Evolutionary conservation across 1,140 invertebrate genomes (phyloP).

Genomic region (Drosophila arizonae): DNA sequence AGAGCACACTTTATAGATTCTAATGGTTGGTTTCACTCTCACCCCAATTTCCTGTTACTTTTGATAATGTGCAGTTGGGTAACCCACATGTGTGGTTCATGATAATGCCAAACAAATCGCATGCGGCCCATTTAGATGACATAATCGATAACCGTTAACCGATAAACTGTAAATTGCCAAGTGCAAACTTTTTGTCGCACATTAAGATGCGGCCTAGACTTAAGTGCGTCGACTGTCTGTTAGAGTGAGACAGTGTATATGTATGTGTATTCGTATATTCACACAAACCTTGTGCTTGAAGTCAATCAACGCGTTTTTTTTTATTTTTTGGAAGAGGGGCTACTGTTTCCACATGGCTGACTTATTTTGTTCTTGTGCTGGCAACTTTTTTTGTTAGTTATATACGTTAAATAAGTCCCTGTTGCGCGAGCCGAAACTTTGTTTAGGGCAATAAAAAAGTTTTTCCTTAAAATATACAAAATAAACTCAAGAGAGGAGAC

Average conservation of each 20-base stretch:
- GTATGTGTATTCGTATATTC: conserved; percentile 13
- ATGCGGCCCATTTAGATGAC: conserved; percentile 72
- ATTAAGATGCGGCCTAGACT: conserved; percentile 60
- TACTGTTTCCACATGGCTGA: conserved; percentile 62
- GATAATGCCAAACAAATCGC: conserved; percentile 73
- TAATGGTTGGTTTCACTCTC: background rate
- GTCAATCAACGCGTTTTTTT: conserved; percentile 58
- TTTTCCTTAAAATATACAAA: conserved; percentile 79
- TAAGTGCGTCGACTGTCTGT: conserved; percentile 55
- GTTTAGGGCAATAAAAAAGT: conserved; percentile 81
- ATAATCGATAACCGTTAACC: conserved; percentile 74
- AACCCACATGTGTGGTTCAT: conserved; percentile 54
- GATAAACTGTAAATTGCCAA: conserved; percentile 76
- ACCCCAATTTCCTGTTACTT: background rate
- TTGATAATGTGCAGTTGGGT: conserved; percentile 29
- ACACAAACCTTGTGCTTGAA: conserved; percentile 12
- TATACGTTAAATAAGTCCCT: conserved; percentile 80
- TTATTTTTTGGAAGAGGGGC: background rate
- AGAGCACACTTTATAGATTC: conserved; percentile 11
- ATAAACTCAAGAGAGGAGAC: conserved; percentile 60
- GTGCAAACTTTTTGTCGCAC: conserved; percentile 64
- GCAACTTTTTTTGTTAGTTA: conserved; percentile 62
- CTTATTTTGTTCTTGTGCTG: conserved; percentile 63
- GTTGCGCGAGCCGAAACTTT: conserved; percentile 76
- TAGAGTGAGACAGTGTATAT: conserved; percentile 16